phyloP scores from a whole-genome alignment of 2,113 vertebrate genomes.

The Ictidomys tridecemlineatus region DNA sequence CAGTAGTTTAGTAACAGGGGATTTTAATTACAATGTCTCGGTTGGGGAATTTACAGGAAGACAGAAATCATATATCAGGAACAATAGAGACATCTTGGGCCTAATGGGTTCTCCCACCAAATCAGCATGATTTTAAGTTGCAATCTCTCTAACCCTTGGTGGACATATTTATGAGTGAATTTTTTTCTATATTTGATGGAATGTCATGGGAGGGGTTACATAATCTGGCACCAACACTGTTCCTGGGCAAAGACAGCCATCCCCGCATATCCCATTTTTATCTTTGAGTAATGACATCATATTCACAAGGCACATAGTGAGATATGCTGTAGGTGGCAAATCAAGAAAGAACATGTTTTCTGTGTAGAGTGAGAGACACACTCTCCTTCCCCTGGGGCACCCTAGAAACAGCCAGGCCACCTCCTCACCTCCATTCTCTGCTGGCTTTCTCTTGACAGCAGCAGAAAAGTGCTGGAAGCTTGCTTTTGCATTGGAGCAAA shows the following conservation, averaged over 20 bases:
- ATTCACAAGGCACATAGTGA: slow-evolving; percentile 12
- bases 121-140: not conserved
- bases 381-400: not conserved
- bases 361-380: not conserved
- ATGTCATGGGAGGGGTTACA: not conserved
- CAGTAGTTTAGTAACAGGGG: not conserved
- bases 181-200: not conserved
- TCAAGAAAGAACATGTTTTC: not conserved
- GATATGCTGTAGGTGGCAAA: not conserved
- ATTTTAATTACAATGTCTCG: not conserved
- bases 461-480: not conserved
- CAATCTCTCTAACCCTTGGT: not conserved
- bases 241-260: not conserved
- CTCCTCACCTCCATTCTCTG: not conserved
- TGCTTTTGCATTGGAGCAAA: not conserved
- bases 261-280: not conserved
- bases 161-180: not conserved
- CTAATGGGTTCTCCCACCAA: not conserved
- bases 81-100: not conserved
- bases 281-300: slow-evolving; percentile 49
- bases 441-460: not conserved
- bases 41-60: not conserved
- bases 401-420: not conserved
- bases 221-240: not conserved
- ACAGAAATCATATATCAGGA: slow-evolving; percentile 9